Base-by-base conservation (phyloP, 2,888 invertebrate species). In the Theodoxus fluviatilis region DNA sequence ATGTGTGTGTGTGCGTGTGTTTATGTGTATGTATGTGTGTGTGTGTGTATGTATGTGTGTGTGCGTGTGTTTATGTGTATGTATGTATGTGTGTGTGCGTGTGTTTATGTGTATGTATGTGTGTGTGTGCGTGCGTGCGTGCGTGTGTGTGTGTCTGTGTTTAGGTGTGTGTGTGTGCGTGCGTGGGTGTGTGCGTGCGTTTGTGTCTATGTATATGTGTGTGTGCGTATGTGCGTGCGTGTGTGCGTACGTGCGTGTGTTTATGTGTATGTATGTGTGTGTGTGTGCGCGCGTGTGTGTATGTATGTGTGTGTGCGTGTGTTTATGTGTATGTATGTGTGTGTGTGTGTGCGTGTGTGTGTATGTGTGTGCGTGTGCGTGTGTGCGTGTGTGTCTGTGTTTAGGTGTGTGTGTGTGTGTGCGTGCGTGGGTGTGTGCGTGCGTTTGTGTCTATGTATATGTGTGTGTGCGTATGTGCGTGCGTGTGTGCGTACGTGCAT, bases 361-460 rank as follows among this genome's bases (percentile, higher is more conserved):
- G n/a, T n/a, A n/a, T n/a, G n/a, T n/a, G n/a, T n/a, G n/a, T n/a
- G n/a, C n/a, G n/a, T n/a, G n/a, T n/a, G n/a, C n/a, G 59, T 2
- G 33, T 33, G 59, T 15, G 59, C 35, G 59, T 15, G 35, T 59
- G 15, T 33, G 31, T 33, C 2, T 3, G 18, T 4, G 7, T 6
- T 3, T 6, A 15, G 15, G 59, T 59, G 59, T 33, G 59, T 59
- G 31, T 59, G 59, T 33, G 59, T 59, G 59, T 33, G 59, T 59
- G 59, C n/a, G 59, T 59, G 59, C n/a, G 59, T 59, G 59, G 6
- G 59, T 59, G 59, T 59, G 59, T 59, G 59, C 35, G 31, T 31
- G 59, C 35, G 59, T 59, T 33, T 59, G 59, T 33, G 59, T 59
- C 33, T 59, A 35, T 59, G 59, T 59, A 28, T 59, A 35, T 59